Evolutionary conservation across 2,888 invertebrate species (phyloP), one percentile per base, ranked within the genome.

Genomic region (Teleiodes luculella): DNA sequence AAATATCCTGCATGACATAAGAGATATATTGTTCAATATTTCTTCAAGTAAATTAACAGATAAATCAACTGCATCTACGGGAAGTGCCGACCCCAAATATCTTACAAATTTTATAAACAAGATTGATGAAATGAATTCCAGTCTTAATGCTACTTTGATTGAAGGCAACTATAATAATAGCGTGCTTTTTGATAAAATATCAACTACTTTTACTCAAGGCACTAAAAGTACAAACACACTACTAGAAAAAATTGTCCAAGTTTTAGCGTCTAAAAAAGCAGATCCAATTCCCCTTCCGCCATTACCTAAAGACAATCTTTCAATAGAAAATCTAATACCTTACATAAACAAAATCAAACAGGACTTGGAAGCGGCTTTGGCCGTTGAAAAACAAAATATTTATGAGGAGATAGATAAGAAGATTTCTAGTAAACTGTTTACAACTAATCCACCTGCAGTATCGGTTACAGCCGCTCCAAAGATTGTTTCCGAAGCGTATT

Each of bases 291-390:
- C 43, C 3, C 10, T 7, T n/a, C 14, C 43, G 13, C 28, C 20
- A 13, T 1, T 43, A n/a, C 24, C 58, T 7, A 65, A 62, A 54
- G 56, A 59, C 14, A 68, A 67, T 50, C 28, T 33, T 16, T 63
- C 59, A 1, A 30, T 53, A 13, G 59, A 61, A 24, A 57, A 58
- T 53, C 52, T 68, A 8, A 39, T 67, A 8, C 52, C 56, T 5
- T 66, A 61, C 11, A 58, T 68, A 3, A 62, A 67, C n/a, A 61
- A 58, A 14, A 58, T 70, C 1, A 67, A 65, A 55, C 54, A 62
- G 33, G 65, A 68, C 35, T 37, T 72, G 1, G 63, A 65, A 56
- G 65, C 65, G 43, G 52, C 54, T 3, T 57, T 70, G 41, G 55
- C 60, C 3, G 37, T 57, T 28, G 67, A 67, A 45, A 70, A 66